Evolutionary conservation across 2,113 vertebrate genomes (phyloP).

Genomic region (Pseudolaguvia tuberculata): DNA sequence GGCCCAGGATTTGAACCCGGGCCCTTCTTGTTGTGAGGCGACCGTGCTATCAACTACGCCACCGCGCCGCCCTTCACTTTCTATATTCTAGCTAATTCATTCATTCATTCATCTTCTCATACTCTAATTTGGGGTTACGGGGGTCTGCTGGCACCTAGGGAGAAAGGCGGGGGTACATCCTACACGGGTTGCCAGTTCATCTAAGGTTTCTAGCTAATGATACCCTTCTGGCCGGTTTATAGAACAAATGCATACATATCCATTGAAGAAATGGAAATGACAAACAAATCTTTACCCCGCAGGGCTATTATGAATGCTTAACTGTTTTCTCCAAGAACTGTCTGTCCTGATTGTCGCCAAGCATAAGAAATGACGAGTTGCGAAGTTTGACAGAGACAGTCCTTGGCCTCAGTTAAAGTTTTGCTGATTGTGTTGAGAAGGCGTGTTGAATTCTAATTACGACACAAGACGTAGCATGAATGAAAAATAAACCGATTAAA

Average conservation of each 20-base stretch:
- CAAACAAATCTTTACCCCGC: not conserved
- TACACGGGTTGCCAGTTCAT: too few relatives aligned
- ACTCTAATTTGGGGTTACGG: too few relatives aligned
- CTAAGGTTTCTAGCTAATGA: too few relatives aligned
- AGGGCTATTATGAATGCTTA: not conserved
- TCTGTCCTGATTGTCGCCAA: constrained; percentile 27
- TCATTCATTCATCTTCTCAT: too few relatives aligned
- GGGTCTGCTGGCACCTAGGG: too few relatives aligned
- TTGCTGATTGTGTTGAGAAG: constrained; percentile 42
- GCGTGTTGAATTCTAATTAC: constrained; percentile 42
- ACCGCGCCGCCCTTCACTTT: too few relatives aligned
- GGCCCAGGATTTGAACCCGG: too few relatives aligned
- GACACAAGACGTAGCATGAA: constrained; percentile 1
- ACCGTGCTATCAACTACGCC: too few relatives aligned
- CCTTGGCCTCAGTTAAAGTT: constrained; percentile 46
- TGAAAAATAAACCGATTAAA: constrained; percentile 20
- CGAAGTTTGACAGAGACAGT: constrained; percentile 32
- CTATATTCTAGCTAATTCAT: too few relatives aligned
- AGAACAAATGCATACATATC: not conserved
- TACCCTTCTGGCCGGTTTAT: not conserved
- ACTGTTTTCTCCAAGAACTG: constrained; percentile 16
- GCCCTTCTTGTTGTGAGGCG: too few relatives aligned
- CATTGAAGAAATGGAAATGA: not conserved
- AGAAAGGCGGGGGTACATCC: too few relatives aligned
- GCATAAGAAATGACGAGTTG: constrained; percentile 36